Percentiles rank a stretch among this genome's conserved stretches.
Evolutionary conservation across 2,113 vertebrate genomes (phyloP).

Genomic region (Loxodonta africana): DNA sequence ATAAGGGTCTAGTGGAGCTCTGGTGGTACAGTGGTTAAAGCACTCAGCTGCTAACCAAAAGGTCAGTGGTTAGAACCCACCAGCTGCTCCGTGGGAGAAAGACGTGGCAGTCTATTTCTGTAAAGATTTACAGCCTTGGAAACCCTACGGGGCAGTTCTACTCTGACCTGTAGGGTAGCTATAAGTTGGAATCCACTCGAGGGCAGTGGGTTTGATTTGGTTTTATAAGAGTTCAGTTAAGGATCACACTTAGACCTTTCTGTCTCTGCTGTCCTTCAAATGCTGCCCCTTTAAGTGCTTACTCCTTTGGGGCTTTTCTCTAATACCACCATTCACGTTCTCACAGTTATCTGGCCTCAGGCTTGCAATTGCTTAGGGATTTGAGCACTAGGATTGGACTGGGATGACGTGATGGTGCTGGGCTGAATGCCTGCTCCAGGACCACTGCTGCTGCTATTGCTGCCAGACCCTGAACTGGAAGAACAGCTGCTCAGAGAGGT

Average conservation of each 20-base stretch:
- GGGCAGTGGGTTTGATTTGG: too few species aligned
- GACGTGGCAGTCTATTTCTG: too few species aligned
- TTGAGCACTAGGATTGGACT: neutral
- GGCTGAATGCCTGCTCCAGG: neutral
- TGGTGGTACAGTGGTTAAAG: too few species aligned
- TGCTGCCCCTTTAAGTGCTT: neutral
- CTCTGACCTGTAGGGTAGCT: too few species aligned
- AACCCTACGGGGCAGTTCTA: too few species aligned
- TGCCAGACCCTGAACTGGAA: neutral
- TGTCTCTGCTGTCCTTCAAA: neutral
- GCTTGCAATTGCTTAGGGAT: neutral
- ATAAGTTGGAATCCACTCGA: too few species aligned
- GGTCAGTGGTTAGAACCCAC: too few species aligned
- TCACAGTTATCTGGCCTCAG: neutral
- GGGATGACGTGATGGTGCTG: neutral
- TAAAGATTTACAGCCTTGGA: too few species aligned
- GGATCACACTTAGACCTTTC: fast-evolving
- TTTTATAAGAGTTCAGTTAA: neutral
- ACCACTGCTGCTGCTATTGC: neutral
- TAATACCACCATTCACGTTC: too few species aligned
- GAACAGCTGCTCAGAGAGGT: neutral
- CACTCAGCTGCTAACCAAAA: too few species aligned
- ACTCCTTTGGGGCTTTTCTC: neutral
- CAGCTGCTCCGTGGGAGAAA: too few species aligned
- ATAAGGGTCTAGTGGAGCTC: neutral